phyloP scores from a whole-genome alignment of 2,113 vertebrate genomes.

The Xiphophorus hellerii region DNA sequence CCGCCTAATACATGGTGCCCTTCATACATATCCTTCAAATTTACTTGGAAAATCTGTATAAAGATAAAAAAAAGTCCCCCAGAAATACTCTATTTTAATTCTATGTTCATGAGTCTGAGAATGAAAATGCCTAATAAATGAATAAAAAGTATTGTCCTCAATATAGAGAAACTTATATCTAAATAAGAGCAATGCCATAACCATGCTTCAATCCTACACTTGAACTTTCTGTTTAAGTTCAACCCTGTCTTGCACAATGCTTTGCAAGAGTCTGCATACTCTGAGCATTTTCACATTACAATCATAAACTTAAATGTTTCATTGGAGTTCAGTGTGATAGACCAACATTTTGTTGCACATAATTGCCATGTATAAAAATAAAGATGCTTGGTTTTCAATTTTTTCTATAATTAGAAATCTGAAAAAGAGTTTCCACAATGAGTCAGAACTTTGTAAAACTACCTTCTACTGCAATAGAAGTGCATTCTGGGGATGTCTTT shows the following conservation, averaged over 20 bases:
- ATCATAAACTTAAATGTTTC: not conserved
- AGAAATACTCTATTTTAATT: conserved; percentile 63
- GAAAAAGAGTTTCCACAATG: too few species aligned
- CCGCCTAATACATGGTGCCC: conserved; percentile 72
- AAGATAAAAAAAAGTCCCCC: conserved; percentile 72
- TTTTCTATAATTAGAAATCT: too few species aligned
- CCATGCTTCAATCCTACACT: not conserved
- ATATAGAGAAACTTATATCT: conserved; percentile 49
- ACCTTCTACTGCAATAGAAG: not conserved
- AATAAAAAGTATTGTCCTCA: conserved; percentile 66
- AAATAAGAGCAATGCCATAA: conserved; percentile 35
- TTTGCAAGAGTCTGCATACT: too few species aligned
- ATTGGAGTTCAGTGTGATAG: not conserved
- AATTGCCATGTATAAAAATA: not conserved
- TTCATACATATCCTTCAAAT: conserved; percentile 76
- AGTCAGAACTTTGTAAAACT: too few species aligned
- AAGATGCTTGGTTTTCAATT: not conserved
- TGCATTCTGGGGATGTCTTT: too few species aligned
- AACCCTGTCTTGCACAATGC: not conserved
- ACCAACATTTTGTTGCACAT: not conserved
- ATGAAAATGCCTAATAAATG: conserved; percentile 57
- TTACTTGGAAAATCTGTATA: conserved; percentile 69
- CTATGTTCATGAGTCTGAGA: conserved; percentile 65
- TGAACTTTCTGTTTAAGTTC: conserved; percentile 3
- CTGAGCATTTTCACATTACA: not conserved